Evolutionary conservation across 1,140 invertebrate species (phyloP), one percentile per base, ranked within the genome.

Genomic region (Drosophila bocqueti): DNA sequence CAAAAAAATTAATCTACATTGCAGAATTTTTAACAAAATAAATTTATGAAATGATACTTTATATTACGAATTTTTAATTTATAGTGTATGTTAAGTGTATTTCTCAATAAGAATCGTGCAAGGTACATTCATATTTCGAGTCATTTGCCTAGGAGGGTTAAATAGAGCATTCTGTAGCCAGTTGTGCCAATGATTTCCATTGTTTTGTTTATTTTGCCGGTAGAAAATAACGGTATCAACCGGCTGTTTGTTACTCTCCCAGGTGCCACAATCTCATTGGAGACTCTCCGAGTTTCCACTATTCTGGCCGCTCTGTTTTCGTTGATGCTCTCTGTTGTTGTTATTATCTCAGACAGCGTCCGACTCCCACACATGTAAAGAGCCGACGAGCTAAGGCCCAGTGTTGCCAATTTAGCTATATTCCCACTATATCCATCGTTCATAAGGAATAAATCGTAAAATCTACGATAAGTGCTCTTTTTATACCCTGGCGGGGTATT

Each of bases 261-360:
- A 42, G 47, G 31, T 66, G 65, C 6, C 7, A 9, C 6, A 34
- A 1, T 16, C 24, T 40, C 36, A 9, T 5, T 38, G 43, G 54
- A 74, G 52, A 55, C 49, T 46, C 46, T 47, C 69, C 18, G 60
- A 45, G 64, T 78, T 68, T 79, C 64, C 83, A 85, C 54, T 42
- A 11, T 50, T 49, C 29, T 63, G 47, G 45, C 24, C 65, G 45
- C 60, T 64, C 52, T 59, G 69, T 76, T 76, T 66, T 77, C 77
- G 61, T 71, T 86, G 64, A 68, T 43, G 76, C 81, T 89, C 85
- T 89, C 85, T 89, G 85, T 90, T 90, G 81, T 89, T 90, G 81
- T 90, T 90, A 82, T 90, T 85, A 90, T 85, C 79, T 89, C 85
- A 81, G 81, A 52, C 65, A 76, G 72, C 63, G 66, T 47, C 74